Evolutionary conservation across 64 coral and sea anemone species (phyloP).

Genomic region (Acropora tenuis): DNA sequence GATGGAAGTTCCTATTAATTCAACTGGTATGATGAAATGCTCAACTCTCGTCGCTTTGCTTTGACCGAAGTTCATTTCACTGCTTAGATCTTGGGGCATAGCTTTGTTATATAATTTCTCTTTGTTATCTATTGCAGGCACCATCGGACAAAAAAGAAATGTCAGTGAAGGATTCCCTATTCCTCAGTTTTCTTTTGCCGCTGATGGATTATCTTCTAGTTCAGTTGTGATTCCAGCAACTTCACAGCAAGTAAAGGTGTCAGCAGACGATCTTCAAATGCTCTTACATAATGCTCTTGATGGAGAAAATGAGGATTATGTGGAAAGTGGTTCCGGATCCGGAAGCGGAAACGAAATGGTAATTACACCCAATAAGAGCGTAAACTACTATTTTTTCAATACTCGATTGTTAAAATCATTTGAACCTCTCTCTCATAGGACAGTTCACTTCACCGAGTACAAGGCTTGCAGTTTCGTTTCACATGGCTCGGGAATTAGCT

Average conservation of each 20-base stretch:
- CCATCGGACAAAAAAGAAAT: not conserved
- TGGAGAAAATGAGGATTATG: not conserved
- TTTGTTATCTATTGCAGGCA: not conserved
- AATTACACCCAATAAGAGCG: not conserved
- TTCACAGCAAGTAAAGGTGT: not conserved
- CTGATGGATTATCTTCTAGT: not conserved
- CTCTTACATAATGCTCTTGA: slow-evolving; percentile 36
- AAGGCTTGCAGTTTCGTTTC: too few species aligned
- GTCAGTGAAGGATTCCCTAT: not conserved
- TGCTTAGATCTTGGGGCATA: not conserved
- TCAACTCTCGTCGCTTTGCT: not conserved
- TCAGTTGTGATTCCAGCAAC: not conserved
- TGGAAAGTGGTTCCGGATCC: not conserved
- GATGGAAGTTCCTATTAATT: not conserved
- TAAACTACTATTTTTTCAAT: too few species aligned
- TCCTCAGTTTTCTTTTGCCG: not conserved
- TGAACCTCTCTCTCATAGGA: too few species aligned
- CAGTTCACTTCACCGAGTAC: too few species aligned
- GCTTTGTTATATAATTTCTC: not conserved
- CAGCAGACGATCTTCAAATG: not conserved
- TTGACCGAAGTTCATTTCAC: not conserved
- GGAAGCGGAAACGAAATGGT: not conserved
- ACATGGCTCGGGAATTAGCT: too few species aligned
- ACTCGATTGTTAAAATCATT: too few species aligned
- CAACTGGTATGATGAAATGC: not conserved